Base-by-base conservation (phyloP, 2,797 vertebrate genomes). In the Sebastes variabilis region DNA sequence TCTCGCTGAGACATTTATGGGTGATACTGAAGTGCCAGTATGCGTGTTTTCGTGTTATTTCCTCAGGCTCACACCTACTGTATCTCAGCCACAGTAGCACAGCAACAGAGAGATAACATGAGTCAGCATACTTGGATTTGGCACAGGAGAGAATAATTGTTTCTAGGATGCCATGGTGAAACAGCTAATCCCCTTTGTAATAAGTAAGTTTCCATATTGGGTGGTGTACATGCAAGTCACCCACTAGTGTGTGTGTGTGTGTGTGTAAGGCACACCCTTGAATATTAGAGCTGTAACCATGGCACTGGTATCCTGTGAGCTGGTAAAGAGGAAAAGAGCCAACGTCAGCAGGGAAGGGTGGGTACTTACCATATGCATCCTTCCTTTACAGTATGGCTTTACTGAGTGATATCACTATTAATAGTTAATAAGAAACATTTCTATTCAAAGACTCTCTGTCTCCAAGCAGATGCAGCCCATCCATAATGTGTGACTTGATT, bases 151-250 rank as follows among this genome's bases (percentile, higher is more conserved):
- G 71, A 81, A 56, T 69, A 79, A 76, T 59, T 82, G 83, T 34
- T 88, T 85, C 90, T 42, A 16, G 76, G 70, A 87, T 83, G 62
- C 11, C 2, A 20, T 85, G 70, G 79, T 22, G 32, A 77, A 87
- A 83, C 10, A 60, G 59, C 66, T 59, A 10, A 73, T 82, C 49
- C 70, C 74, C 2, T 84, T 79, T 81, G 66, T 30, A 52, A 64
- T 56, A 58, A 66, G 32, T 56, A 20, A 74, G 29, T 89, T 84
- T 82, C 59, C 42, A 42, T 61, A 55, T 54, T 81, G 67, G 80
- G 80, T 78, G 90, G 69, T 75, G 80, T 67, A 32, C 25, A n/a
- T 81, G 42, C 11, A 69, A 71, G 75, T 87, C 83, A 82, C 70
- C 56, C 69, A 59, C 70, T 74, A 32, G 75, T 83, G 81, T 86